A percentile compares a stretch with the other conserved stretches of the same genome.
phyloP scores from a whole-genome alignment of 2,797 vertebrate genomes.

The Diceros bicornis region DNA sequence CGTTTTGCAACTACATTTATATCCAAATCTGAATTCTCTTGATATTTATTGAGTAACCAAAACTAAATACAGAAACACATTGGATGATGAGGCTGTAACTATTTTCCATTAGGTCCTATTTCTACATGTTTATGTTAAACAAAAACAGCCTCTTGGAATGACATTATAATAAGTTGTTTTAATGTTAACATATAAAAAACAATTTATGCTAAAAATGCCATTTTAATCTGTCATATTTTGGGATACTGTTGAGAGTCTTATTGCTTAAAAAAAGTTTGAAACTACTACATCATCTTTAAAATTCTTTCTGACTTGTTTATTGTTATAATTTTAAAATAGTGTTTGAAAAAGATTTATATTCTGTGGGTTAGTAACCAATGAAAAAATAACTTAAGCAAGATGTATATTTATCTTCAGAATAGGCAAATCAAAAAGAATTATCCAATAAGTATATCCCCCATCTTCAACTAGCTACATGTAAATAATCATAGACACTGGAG shows the following conservation, averaged over 20 bases:
- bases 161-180: slow-evolving; percentile 47
- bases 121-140: slow-evolving; percentile 65
- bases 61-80: slow-evolving; percentile 46
- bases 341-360: slow-evolving; percentile 56
- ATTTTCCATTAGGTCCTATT: slow-evolving; percentile 29
- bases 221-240: slow-evolving; percentile 59
- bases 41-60: slow-evolving; percentile 30
- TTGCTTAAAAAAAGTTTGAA: background rate
- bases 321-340: slow-evolving; percentile 59
- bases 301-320: slow-evolving; percentile 58
- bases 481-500: background rate
- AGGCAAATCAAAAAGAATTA: slow-evolving; percentile 24
- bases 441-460: background rate
- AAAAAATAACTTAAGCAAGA: slow-evolving; percentile 54
- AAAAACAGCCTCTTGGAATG: slow-evolving; percentile 51
- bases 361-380: background rate
- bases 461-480: background rate
- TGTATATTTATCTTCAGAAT: slow-evolving; percentile 42
- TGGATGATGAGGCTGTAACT: background rate
- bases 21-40: slow-evolving; percentile 9
- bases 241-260: background rate
- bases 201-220: slow-evolving; percentile 29
- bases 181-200: slow-evolving; percentile 44
- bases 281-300: slow-evolving; percentile 59
- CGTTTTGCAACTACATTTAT: slow-evolving; percentile 45